Conservation (phyloP, 2,888 invertebrate genomes). For the Drosophila cracens region DNA sequence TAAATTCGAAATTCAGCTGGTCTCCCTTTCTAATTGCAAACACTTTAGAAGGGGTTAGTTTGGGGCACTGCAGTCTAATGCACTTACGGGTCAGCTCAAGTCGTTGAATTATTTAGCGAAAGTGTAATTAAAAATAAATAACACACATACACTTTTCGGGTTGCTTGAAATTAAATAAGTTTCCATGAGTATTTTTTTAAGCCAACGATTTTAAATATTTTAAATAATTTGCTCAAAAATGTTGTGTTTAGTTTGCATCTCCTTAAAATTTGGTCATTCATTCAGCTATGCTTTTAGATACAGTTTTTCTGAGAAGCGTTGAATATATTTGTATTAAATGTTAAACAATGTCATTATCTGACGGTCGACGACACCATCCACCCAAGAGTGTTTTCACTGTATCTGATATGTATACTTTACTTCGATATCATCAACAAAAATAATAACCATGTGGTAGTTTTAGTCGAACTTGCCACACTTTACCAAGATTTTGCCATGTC, state of each 20-base stretch:
- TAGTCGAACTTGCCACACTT: conserved; percentile 12
- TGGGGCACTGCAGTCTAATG: conserved; percentile 32
- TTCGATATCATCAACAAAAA: conserved; percentile 24
- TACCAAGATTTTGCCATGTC: conserved; percentile 29
- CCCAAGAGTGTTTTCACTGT: background rate
- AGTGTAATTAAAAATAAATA: conserved; percentile 55
- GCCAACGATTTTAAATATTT: background rate
- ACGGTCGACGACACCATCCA: background rate
- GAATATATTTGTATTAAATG: background rate
- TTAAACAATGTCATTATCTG: background rate
- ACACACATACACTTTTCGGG: conserved; percentile 16
- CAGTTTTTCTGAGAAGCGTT: background rate
- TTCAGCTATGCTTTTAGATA: background rate
- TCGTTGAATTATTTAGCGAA: conserved; percentile 51
- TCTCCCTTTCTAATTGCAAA: conserved; percentile 42
- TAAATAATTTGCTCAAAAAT: background rate
- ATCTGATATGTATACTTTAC: background rate
- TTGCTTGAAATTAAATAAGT: conserved; percentile 52
- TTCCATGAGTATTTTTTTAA: conserved; percentile 10
- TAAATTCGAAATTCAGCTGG: conserved; percentile 53
- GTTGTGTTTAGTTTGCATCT: background rate
- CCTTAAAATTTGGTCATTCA: background rate
- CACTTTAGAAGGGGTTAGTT: conserved; percentile 26
- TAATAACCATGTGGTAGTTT: conserved; percentile 25
- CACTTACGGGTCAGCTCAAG: conserved; percentile 43